These are phyloP conservation scores for Heliconius aoede DNA, from an alignment of 2,888 invertebrate genomes.

Conservation along the genomic window DNA sequence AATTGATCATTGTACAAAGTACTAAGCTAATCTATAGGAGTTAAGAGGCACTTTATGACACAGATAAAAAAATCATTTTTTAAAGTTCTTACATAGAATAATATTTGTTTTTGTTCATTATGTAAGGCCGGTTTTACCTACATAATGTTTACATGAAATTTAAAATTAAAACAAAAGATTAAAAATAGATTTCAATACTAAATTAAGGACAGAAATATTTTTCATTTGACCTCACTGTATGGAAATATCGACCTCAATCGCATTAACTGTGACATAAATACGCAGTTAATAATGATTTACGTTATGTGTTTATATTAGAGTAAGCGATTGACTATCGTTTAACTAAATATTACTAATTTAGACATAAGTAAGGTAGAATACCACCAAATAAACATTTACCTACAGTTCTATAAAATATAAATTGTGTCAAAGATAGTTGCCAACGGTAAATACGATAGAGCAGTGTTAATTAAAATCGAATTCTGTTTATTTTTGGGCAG, in stretches of 20 bases:
- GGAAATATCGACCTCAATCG: slow-evolving; percentile 48
- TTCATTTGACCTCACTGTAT: slow-evolving; percentile 44
- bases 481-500: slow-evolving; percentile 27
- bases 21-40: neutral
- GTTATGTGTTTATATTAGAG: slow-evolving; percentile 12
- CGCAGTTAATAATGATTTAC: slow-evolving; percentile 25
- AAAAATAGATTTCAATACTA: slow-evolving; percentile 2
- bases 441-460: neutral
- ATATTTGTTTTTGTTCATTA: neutral
- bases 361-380: neutral
- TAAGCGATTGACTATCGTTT: slow-evolving; percentile 6
- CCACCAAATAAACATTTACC: neutral
- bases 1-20: neutral
- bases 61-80: neutral
- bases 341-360: too few species aligned
- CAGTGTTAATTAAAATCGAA: slow-evolving; percentile 16
- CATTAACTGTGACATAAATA: slow-evolving; percentile 43
- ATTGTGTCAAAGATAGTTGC: neutral
- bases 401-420: neutral
- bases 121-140: neutral
- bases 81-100: neutral
- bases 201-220: neutral
- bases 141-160: neutral
- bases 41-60: neutral
- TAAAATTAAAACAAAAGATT: neutral